Evolutionary conservation across 2,797 vertebrate genomes (phyloP).

Genomic region (Schizothorax lantsangensis): DNA sequence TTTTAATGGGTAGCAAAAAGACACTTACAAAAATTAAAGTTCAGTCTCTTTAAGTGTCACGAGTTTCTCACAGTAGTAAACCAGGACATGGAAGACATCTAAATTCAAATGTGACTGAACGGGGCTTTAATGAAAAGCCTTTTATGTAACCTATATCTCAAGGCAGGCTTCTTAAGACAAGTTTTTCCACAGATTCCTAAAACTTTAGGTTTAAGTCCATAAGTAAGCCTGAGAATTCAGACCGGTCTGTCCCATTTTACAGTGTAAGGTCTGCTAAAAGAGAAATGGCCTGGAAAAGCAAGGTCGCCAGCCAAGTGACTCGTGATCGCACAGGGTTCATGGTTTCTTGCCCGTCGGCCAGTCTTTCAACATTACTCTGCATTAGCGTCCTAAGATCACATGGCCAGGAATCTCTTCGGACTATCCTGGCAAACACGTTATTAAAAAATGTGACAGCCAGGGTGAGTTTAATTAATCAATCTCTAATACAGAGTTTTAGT

Average conservation of each 20-base stretch:
- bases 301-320: slow-evolving; percentile 22
- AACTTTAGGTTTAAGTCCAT: slow-evolving; percentile 11
- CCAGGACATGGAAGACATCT: neutral
- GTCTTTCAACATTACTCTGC: slow-evolving; percentile 34
- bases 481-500: slow-evolving; percentile 41
- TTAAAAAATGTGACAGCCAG: slow-evolving; percentile 36
- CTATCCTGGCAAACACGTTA: slow-evolving; percentile 23
- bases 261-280: slow-evolving; percentile 13
- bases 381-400: slow-evolving; percentile 50
- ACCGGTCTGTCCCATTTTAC: slow-evolving; percentile 6
- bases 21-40: neutral
- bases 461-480: slow-evolving; percentile 44
- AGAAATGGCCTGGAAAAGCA: slow-evolving; percentile 31
- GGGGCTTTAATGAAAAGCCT: slow-evolving; percentile 11
- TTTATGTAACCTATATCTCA: slow-evolving; percentile 24
- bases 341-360: neutral
- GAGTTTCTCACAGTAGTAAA: neutral
- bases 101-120: slow-evolving; percentile 18
- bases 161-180: slow-evolving; percentile 2
- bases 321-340: slow-evolving; percentile 5
- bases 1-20: neutral
- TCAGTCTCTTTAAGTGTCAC: neutral
- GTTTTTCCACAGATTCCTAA: neutral
- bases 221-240: slow-evolving; percentile 7
- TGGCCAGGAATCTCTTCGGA: slow-evolving; percentile 20